Evolutionary conservation across 2,888 invertebrate species (phyloP).

Genomic region (Aporophyla lueneburgensis): DNA sequence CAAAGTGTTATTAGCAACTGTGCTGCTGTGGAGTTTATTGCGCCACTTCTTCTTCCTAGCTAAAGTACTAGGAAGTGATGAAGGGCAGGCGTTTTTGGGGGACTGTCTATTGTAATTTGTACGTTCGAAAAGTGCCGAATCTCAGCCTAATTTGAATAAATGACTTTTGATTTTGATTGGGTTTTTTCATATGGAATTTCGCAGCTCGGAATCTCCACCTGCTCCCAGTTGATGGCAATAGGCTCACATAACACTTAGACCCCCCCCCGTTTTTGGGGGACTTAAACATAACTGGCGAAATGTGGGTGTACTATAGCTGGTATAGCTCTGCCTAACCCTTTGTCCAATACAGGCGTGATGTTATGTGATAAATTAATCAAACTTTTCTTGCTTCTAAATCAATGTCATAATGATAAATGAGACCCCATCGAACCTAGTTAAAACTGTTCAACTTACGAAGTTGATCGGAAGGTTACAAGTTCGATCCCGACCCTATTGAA

Average conservation of each 20-base stretch:
- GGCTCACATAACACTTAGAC: too few relatives aligned
- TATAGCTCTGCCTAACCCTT: neutral
- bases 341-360: neutral
- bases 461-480: constrained; percentile 52
- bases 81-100: too few relatives aligned
- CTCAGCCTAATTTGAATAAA: too few relatives aligned
- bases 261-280: too few relatives aligned
- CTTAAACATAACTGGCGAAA: neutral
- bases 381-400: constrained; percentile 13
- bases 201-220: neutral
- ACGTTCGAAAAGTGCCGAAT: too few relatives aligned
- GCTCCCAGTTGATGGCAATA: neutral
- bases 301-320: neutral
- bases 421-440: constrained; percentile 39
- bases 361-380: constrained; percentile 6
- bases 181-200: neutral
- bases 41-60: too few relatives aligned
- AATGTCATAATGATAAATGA: constrained; percentile 40
- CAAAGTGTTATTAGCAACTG: neutral
- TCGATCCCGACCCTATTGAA: constrained; percentile 44
- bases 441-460: constrained; percentile 49
- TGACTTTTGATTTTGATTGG: too few relatives aligned
- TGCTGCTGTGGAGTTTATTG: too few relatives aligned
- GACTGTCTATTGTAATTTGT: too few relatives aligned
- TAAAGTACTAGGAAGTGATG: too few relatives aligned